Evolutionary conservation across 1,140 invertebrate genomes (phyloP), one percentile per base, ranked within the genome.

Genomic region (Caerostris extrusa): DNA sequence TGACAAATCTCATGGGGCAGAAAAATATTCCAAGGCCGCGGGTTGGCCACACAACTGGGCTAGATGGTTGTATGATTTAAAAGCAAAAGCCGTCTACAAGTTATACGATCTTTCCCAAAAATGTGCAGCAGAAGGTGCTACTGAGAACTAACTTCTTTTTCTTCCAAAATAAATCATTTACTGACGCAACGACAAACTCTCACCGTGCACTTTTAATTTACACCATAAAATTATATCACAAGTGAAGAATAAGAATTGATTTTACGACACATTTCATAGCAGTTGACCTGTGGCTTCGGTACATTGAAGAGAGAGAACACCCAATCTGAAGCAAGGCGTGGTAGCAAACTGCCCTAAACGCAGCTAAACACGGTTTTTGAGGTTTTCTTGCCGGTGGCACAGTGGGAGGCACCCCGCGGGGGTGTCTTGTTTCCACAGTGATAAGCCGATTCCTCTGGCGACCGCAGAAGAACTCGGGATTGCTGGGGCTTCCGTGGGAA

Each of bases 291-390:
- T 50, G 71, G 50, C 12, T 34, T 12, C 50, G 8, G 71, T 8
- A 5, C 34, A 10, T 50, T 77, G 3, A 19, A 50, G 12, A 77
- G 71, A 10, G 5, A 19, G 10, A 5, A 67, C 61, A 67, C 61
- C 61, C 61, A 14, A n/a, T 17, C n/a, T 67, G 14, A 14, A 67
- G 8, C 7, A 34, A 67, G 86, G 86, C 86, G 86, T 88, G 86
- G 86, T 67, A 19, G 86, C 53, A 7, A 56, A 58, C 19, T 55
- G 58, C 86, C 86, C 12, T 64, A 88, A 88, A 88, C 61, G 50
- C 14, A 60, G 86, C 19, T 88, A 88, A 88, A 88, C 86, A 88
- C 61, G 19, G 60, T 88, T 88, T 88, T 88, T 55, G 14, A 67
- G 19, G 50, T 64, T 61, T 60, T 88, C 58, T 88, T 88, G 86